Conservation (phyloP, 64 coral and sea anemone genomes). For the Stichodactyla helianthus region DNA sequence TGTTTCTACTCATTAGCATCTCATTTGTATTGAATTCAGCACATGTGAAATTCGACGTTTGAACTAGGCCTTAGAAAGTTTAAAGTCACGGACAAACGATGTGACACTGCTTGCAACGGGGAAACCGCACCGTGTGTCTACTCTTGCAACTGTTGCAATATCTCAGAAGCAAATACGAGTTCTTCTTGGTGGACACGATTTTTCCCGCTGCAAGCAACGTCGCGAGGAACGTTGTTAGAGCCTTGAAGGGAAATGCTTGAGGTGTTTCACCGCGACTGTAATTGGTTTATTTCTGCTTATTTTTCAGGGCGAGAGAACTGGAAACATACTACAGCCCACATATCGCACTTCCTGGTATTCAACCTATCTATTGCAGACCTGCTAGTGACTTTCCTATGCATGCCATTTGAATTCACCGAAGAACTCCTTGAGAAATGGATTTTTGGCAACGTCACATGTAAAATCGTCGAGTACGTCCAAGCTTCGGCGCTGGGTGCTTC, state of each 20-base stretch:
- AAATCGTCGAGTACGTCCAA: constrained; percentile 33
- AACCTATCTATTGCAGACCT: constrained; percentile 50
- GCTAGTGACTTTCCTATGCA: constrained; percentile 20
- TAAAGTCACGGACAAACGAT: too few relatives aligned
- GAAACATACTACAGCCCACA: not conserved
- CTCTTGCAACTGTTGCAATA: too few relatives aligned
- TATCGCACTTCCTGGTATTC: constrained; percentile 37
- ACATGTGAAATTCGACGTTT: too few relatives aligned
- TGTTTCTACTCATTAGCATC: too few relatives aligned
- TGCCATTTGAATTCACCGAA: constrained; percentile 20
- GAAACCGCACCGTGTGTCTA: too few relatives aligned
- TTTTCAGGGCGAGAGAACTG: not conserved
- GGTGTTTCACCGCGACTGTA: not conserved
- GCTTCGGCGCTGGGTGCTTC: constrained; percentile 28
- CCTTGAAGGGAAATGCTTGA: not conserved
- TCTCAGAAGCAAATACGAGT: too few relatives aligned
- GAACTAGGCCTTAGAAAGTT: too few relatives aligned
- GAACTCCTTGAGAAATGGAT: constrained; percentile 30
- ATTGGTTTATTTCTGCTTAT: not conserved
- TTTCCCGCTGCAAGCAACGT: not conserved
- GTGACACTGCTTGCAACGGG: too few relatives aligned
- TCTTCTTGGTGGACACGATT: too few relatives aligned
- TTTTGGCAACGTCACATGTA: constrained; percentile 26
- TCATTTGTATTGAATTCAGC: too few relatives aligned
- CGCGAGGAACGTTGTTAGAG: not conserved